Percentiles rank a stretch among this genome's conserved stretches.
Evolutionary conservation across 2,888 invertebrate genomes (phyloP).

Genomic region (Tachina fera): DNA sequence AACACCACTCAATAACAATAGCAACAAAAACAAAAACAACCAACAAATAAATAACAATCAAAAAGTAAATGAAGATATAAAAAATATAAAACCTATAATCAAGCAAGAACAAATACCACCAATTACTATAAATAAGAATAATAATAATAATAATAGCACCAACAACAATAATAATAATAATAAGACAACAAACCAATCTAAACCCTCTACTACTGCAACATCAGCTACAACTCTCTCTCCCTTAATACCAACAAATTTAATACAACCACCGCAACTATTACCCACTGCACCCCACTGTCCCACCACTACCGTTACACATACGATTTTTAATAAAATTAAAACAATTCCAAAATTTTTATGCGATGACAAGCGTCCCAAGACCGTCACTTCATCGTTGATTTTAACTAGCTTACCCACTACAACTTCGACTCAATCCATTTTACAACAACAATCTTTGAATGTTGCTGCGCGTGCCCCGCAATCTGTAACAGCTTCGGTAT

Average conservation of each 20-base stretch:
- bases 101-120: conserved; percentile 64
- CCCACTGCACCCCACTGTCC: conserved; percentile 57
- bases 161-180: conserved; percentile 45
- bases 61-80: conserved; percentile 56
- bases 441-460: conserved; percentile 69
- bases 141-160: conserved; percentile 39
- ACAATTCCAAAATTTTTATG: conserved; percentile 47
- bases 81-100: conserved; percentile 57
- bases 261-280: conserved; percentile 53
- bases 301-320: conserved; percentile 67
- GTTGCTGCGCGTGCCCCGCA: conserved; percentile 74
- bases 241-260: conserved; percentile 26
- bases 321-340: conserved; percentile 61
- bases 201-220: conserved; percentile 33
- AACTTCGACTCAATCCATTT: conserved; percentile 66
- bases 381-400: conserved; percentile 64
- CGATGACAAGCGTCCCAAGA: conserved; percentile 63
- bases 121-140: conserved; percentile 21
- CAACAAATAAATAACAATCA: conserved; percentile 49
- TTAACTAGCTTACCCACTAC: conserved; percentile 65
- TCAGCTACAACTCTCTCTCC: conserved; percentile 16
- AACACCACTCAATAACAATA: conserved; percentile 70
- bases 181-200: conserved; percentile 23
- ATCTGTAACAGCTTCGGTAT: conserved; percentile 79
- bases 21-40: conserved; percentile 54